These are phyloP conservation scores for Drosophila tanythrix DNA, from an alignment of 2,888 invertebrate species.

Conservation along the genomic window DNA sequence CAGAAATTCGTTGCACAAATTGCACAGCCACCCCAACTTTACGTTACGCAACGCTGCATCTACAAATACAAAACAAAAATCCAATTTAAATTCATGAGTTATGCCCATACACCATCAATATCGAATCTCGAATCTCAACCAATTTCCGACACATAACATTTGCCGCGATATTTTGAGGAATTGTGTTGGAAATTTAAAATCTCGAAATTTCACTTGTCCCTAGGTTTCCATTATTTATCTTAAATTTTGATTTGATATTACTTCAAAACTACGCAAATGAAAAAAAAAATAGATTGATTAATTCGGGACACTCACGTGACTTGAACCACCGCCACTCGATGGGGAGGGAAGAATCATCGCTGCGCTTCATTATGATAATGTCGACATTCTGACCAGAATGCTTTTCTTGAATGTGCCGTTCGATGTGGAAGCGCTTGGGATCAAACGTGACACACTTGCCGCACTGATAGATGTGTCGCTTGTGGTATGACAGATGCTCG, in stretches of 20 bases:
- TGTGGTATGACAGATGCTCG: slow-evolving; percentile 91
- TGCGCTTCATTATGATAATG: slow-evolving; percentile 64
- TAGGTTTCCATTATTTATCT: no score
- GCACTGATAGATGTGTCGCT: slow-evolving; percentile 90
- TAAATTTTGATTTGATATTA: no score
- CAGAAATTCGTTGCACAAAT: slow-evolving; percentile 34
- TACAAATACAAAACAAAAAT: not conserved
- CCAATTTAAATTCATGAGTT: not conserved
- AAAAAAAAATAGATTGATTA: not conserved
- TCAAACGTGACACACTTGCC: slow-evolving; percentile 89
- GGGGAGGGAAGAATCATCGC: slow-evolving; percentile 3
- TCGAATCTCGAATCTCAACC: not conserved
- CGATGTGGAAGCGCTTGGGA: slow-evolving; percentile 87
- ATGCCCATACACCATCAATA: not conserved
- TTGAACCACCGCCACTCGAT: slow-evolving; percentile 45
- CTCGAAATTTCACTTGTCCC: not conserved
- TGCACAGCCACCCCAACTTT: slow-evolving; percentile 43
- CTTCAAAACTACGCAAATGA: not conserved
- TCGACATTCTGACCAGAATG: slow-evolving; percentile 84
- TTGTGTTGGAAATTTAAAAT: not conserved
- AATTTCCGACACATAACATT: not conserved
- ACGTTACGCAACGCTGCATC: not conserved
- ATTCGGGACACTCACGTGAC: slow-evolving; percentile 32
- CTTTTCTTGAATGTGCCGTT: slow-evolving; percentile 88
- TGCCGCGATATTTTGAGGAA: not conserved